Base-by-base conservation (phyloP, 2,797 vertebrate genomes). In the Acanthurus lineatus region DNA sequence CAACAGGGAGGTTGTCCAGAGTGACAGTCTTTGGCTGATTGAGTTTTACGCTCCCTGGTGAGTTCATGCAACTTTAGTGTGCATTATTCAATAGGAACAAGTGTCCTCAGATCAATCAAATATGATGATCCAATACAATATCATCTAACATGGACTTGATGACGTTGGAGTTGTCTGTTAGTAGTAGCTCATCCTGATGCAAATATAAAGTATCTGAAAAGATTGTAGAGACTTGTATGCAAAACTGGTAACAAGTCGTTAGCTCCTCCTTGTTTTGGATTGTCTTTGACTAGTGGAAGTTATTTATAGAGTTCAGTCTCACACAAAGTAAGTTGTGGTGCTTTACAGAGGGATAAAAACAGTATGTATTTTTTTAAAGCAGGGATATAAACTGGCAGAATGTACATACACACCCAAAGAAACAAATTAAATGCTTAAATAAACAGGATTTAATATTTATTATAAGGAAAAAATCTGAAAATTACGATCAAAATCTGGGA, bases 1-100 rank as follows among this genome's bases (percentile, higher is more conserved):
- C 93, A 96, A 99, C 93, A 94, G 70, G 60, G 97, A 99, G 91
- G 98, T 99, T 81, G 91, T 98, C 87, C 96, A 99, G 78, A 99
- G 98, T 2, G 96, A 98, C 63, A 95, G 93, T 67, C 89, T 99
- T 81, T 99, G 98, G 98, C 96, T 99, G 0, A 87, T 99, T n/a
- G 97, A 99, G 93, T 99, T 99, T 90, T 99, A 97, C 16, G 98
- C 97, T 80, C 97, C 97, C 19, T 99, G 98, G 98, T 99, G 95
- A 96, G 97, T 96, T 32, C 52, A 15, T 32, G 2, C 10, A 49
- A 58, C 66, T 72, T 25, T 16, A 16, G 17, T 16, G 48, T 42
- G 2, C 44, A 1, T 61, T 9, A n/a, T 63, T 19, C 67, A 62
- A 1, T 44, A 12, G 4, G 69, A 71, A 66, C 77, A 58, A 49